Evolutionary conservation across 2,113 vertebrate genomes (phyloP).

Genomic region (Gambusia holbrooki): DNA sequence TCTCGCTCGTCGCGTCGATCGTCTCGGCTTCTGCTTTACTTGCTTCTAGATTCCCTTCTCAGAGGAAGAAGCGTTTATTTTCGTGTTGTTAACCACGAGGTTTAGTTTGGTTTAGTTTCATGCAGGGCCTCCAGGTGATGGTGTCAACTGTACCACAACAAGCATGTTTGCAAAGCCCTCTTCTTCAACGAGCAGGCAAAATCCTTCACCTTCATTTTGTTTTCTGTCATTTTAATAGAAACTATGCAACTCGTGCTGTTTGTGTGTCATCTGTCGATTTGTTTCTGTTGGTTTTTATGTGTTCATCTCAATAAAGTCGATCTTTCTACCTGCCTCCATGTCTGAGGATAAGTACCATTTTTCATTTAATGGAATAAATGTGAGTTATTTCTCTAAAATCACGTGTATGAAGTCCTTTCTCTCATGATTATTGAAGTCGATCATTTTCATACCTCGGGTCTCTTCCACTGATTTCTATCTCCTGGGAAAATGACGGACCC

Average conservation of each 20-base stretch:
- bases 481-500: not conserved
- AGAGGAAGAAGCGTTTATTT: conserved; percentile 2
- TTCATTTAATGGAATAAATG: conserved; percentile 9
- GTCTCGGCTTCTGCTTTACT: not conserved
- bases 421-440: conserved; percentile 33
- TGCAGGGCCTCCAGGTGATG: too few species aligned
- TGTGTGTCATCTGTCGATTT: conserved; percentile 1
- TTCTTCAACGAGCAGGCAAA: not conserved
- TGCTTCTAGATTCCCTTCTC: not conserved
- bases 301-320: conserved; percentile 5
- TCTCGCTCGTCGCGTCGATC: not conserved
- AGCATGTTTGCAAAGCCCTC: not conserved
- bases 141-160: too few species aligned
- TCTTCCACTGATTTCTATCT: conserved; percentile 18
- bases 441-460: not conserved
- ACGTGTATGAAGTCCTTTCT: conserved; percentile 1
- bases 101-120: not conserved
- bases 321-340: not conserved
- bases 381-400: conserved; percentile 10
- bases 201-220: not conserved
- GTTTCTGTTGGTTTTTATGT: not conserved
- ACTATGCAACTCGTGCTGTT: conserved; percentile 13
- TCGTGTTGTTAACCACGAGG: not conserved
- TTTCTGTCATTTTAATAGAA: not conserved
- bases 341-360: not conserved